Base-by-base conservation (phyloP, 2,797 vertebrate genomes). In the Rhinella marina region DNA sequence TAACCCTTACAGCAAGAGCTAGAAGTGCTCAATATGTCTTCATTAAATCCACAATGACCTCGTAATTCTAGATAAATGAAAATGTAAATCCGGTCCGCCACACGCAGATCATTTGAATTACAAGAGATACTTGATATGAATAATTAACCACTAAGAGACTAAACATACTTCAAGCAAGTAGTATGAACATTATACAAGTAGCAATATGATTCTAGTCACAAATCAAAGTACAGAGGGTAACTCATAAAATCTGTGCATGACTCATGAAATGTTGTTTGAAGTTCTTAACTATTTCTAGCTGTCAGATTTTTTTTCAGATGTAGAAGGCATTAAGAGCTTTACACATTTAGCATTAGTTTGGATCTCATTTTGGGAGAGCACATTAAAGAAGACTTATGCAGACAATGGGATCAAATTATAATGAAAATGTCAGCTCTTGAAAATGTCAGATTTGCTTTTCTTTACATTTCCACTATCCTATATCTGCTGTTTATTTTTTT, bases 201-300 rank as follows among this genome's bases (percentile, higher is more conserved):
- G 88, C 32, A 86, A 79, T 17, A 64, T 25, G 21, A 87, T 79
- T 90, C 87, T 12, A 68, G 62, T 86, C 1, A 0, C 27, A 88
- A 76, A 90, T 87, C 81, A 87, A 48, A 90, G 56, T 83, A 81
- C 59, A 68, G 80, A 54, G 87, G 68, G 21, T 21, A 92, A 86
- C 86, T 90, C 87, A 91, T 2, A 90, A 68, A 79, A 91, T 90
- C 91, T 88, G n/a, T 86, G 86, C 61, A 90, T 85, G 81, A 90
- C 68, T 91, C 88, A 85, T 12, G 3, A 89, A 62, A 77, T 87
- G 62, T 52, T 89, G 87, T 91, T 88, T 91, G 88, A 90, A 91
- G 83, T 90, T 86, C 85, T 68, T 79, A 70, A 90, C 90, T 85
- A 86, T 87, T 90, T 92, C 84, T 77, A 90, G 91, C 56, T 88